These are phyloP conservation scores for Himalopsyche japonica DNA, from an alignment of 2,888 invertebrate genomes.

Conservation along the genomic window DNA sequence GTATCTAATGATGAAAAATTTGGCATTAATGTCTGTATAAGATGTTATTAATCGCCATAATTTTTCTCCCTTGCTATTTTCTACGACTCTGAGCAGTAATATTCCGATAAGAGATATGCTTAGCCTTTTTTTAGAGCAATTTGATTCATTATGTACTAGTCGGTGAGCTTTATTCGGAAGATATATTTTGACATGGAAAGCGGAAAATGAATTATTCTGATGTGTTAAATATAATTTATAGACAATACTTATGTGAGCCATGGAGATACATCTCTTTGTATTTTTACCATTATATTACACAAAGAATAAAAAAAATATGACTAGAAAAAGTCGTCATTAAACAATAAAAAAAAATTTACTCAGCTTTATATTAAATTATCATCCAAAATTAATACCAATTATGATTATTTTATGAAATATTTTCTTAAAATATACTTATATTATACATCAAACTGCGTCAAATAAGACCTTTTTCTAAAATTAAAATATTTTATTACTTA, in stretches of 20 bases:
- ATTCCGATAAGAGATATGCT: conserved; percentile 37
- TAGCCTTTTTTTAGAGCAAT: conserved; percentile 30
- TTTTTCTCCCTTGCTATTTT: conserved; percentile 45
- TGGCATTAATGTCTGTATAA: conserved; percentile 48
- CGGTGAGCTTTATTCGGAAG: conserved; percentile 25
- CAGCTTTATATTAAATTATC: no score
- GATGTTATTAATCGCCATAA: conserved; percentile 49
- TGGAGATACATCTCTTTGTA: neutral
- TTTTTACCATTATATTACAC: no score
- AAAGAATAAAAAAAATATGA: no score
- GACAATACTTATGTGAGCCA: neutral
- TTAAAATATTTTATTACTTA: no score
- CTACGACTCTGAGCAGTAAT: conserved; percentile 28
- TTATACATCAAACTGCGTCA: no score
- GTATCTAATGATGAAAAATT: conserved; percentile 58
- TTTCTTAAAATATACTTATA: no score
- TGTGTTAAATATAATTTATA: neutral
- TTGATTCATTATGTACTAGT: conserved; percentile 35
- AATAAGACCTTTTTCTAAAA: no score
- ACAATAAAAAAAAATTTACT: no score
- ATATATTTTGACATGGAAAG: conserved; percentile 24
- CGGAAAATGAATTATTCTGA: conserved; percentile 12
- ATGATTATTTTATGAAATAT: no score
- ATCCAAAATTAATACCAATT: no score
- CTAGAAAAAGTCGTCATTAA: no score